phyloP scores from a whole-genome alignment of 2,888 invertebrate genomes.

The Lepidonotus clava region DNA sequence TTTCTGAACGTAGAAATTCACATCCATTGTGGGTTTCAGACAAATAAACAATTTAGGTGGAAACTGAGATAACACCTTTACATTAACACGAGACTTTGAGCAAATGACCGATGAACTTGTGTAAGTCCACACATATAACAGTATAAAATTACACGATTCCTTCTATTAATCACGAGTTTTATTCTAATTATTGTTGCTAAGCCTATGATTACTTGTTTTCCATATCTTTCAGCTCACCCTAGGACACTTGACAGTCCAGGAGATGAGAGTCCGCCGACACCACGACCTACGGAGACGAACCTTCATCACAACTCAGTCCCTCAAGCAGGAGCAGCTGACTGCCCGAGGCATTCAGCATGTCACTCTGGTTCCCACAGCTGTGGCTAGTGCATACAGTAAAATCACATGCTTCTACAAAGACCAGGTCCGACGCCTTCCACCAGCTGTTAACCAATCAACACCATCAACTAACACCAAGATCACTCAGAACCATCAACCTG shows the following conservation, averaged over 20 bases:
- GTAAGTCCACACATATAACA: background rate
- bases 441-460: background rate
- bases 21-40: too few species aligned
- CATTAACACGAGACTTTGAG: background rate
- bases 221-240: background rate
- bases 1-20: too few species aligned
- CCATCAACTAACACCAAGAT: too few species aligned
- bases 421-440: background rate
- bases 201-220: too few species aligned
- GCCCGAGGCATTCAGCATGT: background rate
- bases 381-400: background rate
- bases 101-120: background rate
- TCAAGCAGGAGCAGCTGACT: slow-evolving; percentile 10
- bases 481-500: background rate
- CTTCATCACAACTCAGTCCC: background rate
- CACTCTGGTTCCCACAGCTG: background rate
- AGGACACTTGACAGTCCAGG: background rate
- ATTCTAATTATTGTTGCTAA: too few species aligned
- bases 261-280: background rate
- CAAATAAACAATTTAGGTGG: background rate
- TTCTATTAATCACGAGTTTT: too few species aligned
- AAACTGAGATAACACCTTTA: background rate
- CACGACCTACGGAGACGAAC: background rate
- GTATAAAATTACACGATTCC: background rate
- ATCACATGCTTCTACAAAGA: slow-evolving; percentile 3